Evolutionary conservation across 2,113 vertebrate species (phyloP), one percentile per base, ranked within the genome.

Genomic region (Turnix velox): DNA sequence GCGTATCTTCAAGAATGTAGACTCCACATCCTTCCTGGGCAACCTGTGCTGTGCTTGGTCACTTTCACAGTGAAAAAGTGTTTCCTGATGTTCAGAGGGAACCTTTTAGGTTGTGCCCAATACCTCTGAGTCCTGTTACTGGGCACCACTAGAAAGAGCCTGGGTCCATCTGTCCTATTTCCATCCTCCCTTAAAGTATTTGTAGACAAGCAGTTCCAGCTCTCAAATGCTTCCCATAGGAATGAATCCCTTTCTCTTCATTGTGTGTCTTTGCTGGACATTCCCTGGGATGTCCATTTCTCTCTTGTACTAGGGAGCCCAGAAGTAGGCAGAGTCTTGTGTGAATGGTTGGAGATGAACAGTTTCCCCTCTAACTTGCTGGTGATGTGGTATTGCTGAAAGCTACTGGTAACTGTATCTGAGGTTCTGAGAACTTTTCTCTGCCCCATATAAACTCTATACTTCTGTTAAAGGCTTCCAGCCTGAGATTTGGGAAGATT

Each of bases 131-230:
- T 39, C 23, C 69, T 33, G 23, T 18, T 19, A 30, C 31, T 54
- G 31, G 42, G 13, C 18, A 46, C 30, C 37, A 42, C 43, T 80
- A 30, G 2, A n/a, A 51, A 80, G 9, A 42, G 6, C 18, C 11
- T 74, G 48, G 6, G 48, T 78, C 35, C 0, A 48, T 78, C 35
- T 0, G 2, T 54, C 16, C 3, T 48, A 9, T 6, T n/a, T 35
- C 14, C 4, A 28, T 30, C 7, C 5, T 62, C 33, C 15, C 16
- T 63, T 33, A 25, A n/a, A 7, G 14, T 66, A 20, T 5, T 73
- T 59, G 8, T 0, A 18, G 7, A 45, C 14, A 16, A 79, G 14
- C 6, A 45, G 18, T 37, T 18, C 17, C 40, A 55, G 14, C 48
- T 79, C 14, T 68, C 15, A 61, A 19, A 2, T 30, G 30, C 48